These are phyloP conservation scores for Epinephelus malabaricus DNA, from an alignment of 2,797 vertebrate species.

Conservation along the genomic window DNA sequence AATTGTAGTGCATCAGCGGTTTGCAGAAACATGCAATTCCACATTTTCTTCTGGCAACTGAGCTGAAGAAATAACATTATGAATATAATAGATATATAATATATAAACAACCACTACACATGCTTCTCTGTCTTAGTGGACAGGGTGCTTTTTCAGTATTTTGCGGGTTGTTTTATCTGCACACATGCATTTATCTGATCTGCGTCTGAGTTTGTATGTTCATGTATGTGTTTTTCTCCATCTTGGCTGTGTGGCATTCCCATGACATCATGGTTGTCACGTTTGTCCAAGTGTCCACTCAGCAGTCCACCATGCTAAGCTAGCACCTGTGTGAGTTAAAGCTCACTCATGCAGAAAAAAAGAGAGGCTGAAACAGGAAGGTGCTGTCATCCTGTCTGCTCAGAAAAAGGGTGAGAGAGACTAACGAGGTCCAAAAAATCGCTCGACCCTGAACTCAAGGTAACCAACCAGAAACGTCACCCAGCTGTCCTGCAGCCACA, in stretches of 20 bases:
- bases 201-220: background rate
- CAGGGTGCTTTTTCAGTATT: too few species aligned
- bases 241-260: conserved; percentile 42
- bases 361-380: conserved; percentile 23
- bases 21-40: too few species aligned
- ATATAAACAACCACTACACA: too few species aligned
- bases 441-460: conserved; percentile 18
- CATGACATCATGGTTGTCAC: conserved; percentile 42
- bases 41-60: too few species aligned
- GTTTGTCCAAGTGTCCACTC: conserved; percentile 52
- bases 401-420: background rate
- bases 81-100: too few species aligned
- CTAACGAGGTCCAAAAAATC: background rate
- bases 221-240: background rate
- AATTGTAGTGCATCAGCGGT: too few species aligned
- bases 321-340: conserved; percentile 71
- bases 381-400: conserved; percentile 59
- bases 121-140: too few species aligned
- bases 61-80: too few species aligned
- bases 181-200: background rate
- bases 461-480: conserved; percentile 15
- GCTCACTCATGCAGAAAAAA: conserved; percentile 22
- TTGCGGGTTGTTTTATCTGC: background rate
- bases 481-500: conserved; percentile 31
- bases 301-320: conserved; percentile 71